Conservation (phyloP, 2,113 vertebrate species). For the Hydrochoerus hydrochaeris region DNA sequence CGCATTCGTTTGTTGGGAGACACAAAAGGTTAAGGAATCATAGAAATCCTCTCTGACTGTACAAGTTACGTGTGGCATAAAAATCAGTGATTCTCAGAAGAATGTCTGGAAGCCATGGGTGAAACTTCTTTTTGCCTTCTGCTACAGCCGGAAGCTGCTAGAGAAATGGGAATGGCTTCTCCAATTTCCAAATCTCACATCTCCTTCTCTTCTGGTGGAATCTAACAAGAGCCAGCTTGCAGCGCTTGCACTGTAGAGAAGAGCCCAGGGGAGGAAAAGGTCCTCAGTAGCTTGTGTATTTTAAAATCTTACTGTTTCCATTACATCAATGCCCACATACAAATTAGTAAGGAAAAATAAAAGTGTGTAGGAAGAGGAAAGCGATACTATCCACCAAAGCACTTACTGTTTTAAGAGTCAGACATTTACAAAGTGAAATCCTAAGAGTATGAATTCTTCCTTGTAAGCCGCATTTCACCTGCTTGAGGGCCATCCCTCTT, state of each 20-base stretch:
- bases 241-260: neutral
- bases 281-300: neutral
- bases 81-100: neutral
- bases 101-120: neutral
- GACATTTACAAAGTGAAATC: neutral
- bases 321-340: fast-evolving
- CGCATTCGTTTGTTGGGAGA: neutral
- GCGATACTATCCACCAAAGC: neutral
- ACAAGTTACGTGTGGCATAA: neutral
- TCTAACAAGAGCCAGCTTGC: neutral
- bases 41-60: neutral
- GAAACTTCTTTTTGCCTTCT: neutral
- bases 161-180: neutral
- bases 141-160: neutral
- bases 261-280: neutral
- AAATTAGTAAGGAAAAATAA: neutral
- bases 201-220: neutral
- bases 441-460: neutral
- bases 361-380: neutral
- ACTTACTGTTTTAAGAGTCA: neutral
- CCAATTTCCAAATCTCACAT: neutral
- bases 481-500: neutral
- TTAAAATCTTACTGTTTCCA: too few relatives aligned
- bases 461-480: neutral
- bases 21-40: neutral